These are phyloP conservation scores for Penaeus monodon DNA, from an alignment of 2,888 invertebrate species.

Conservation along the genomic window DNA sequence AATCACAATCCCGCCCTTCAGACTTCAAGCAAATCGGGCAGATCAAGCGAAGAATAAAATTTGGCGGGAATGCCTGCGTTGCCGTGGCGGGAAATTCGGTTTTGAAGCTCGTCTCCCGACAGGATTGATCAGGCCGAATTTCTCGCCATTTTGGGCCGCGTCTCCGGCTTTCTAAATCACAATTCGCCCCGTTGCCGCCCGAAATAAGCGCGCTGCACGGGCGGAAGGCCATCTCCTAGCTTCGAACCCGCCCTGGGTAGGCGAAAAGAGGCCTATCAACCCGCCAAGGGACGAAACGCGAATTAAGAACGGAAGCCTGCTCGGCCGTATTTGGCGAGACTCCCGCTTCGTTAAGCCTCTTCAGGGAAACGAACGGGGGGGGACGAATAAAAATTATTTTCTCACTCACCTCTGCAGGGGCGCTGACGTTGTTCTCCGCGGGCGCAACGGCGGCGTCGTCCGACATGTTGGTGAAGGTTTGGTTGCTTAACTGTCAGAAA, in stretches of 20 bases:
- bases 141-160: conserved; percentile 57
- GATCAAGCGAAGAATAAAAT: conserved; percentile 20
- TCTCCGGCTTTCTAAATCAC: conserved; percentile 38
- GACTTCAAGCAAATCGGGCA: neutral
- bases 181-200: conserved; percentile 10
- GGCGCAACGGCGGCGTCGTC: conserved; percentile 48
- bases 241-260: conserved; percentile 6
- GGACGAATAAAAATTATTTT: conserved; percentile 51
- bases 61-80: conserved; percentile 52
- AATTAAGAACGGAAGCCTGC: conserved; percentile 44
- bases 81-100: conserved; percentile 61
- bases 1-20: too few species aligned
- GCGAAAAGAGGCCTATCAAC: conserved; percentile 21
- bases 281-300: conserved; percentile 21
- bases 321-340: conserved; percentile 48
- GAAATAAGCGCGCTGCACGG: conserved; percentile 34
- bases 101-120: conserved; percentile 35
- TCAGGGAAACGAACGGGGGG: conserved; percentile 34
- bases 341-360: conserved; percentile 34
- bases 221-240: conserved; percentile 16
- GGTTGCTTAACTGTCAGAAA: conserved; percentile 53
- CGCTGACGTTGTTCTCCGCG: conserved; percentile 51
- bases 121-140: conserved; percentile 50
- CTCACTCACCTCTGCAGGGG: conserved; percentile 39
- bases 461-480: conserved; percentile 46